phyloP scores from a whole-genome alignment of 1,140 invertebrate species.

The Papilio polytes region DNA sequence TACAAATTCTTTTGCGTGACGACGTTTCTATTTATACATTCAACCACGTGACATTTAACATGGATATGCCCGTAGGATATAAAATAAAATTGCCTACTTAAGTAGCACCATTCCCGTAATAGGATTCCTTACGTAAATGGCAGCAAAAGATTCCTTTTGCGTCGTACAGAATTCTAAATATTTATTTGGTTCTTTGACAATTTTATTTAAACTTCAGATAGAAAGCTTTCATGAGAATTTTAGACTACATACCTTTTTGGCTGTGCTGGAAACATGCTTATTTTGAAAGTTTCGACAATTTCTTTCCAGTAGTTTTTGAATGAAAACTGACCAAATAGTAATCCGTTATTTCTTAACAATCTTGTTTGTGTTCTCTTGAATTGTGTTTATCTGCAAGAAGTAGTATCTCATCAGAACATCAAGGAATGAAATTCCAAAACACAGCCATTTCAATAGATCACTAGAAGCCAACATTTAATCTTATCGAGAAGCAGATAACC shows the following conservation, averaged over 20 bases:
- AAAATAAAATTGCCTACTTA: conserved; percentile 55
- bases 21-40: not conserved
- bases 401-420: not conserved
- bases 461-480: not conserved
- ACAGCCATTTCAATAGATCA: not conserved
- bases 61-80: conserved; percentile 45
- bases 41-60: conserved; percentile 43
- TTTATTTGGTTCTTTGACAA: conserved; percentile 1
- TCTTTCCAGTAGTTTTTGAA: too few relatives aligned
- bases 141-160: conserved; percentile 48
- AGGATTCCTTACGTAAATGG: conserved; percentile 50
- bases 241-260: too few relatives aligned
- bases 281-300: not conserved
- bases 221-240: not conserved
- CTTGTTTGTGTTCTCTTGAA: too few relatives aligned
- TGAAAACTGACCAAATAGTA: too few relatives aligned
- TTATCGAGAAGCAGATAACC: not conserved
- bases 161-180: conserved; percentile 28
- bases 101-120: conserved; percentile 52
- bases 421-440: not conserved
- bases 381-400: not conserved
- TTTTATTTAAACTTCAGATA: not conserved
- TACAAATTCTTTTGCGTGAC: not conserved
- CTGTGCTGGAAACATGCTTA: not conserved
- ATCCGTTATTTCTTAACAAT: too few relatives aligned